Percentiles rank a stretch among this genome's conserved stretches.
Conservation (phyloP, 1,140 invertebrate species). For the Eubasilissa regina region DNA sequence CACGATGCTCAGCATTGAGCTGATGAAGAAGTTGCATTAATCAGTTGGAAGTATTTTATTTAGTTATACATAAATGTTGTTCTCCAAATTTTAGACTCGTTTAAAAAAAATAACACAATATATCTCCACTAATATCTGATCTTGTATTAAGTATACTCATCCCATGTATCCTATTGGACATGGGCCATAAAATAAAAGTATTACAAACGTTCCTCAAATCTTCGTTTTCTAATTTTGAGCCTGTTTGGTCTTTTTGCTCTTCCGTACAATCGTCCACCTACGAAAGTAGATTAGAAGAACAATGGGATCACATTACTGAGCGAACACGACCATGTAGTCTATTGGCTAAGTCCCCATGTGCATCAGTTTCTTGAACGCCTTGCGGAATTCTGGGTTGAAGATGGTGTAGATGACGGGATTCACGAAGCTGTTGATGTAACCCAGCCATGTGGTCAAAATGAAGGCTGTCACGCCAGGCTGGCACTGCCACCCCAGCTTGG, state of each 20-base stretch:
- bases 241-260: background rate
- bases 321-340: constrained; percentile 69
- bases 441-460: constrained; percentile 97
- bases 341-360: constrained; percentile 74
- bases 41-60: no score
- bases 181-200: background rate
- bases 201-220: background rate
- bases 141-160: no score
- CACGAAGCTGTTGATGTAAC: constrained; percentile 98
- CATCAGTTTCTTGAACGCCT: constrained; percentile 98
- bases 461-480: constrained; percentile 91
- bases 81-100: no score
- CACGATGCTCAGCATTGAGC: no score
- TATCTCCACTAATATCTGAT: no score
- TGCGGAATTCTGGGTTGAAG: constrained; percentile 99
- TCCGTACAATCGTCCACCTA: constrained; percentile 7
- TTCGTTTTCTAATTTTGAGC: background rate
- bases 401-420: constrained; percentile 99
- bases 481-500: constrained; percentile 86
- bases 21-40: no score
- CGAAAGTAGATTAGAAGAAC: constrained; percentile 20
- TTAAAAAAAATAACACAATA: no score
- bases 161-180: no score
- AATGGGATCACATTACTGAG: constrained; percentile 46
- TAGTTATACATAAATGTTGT: no score